Conservation (phyloP, 2,113 vertebrate species). For the Malurus melanocephalus region DNA sequence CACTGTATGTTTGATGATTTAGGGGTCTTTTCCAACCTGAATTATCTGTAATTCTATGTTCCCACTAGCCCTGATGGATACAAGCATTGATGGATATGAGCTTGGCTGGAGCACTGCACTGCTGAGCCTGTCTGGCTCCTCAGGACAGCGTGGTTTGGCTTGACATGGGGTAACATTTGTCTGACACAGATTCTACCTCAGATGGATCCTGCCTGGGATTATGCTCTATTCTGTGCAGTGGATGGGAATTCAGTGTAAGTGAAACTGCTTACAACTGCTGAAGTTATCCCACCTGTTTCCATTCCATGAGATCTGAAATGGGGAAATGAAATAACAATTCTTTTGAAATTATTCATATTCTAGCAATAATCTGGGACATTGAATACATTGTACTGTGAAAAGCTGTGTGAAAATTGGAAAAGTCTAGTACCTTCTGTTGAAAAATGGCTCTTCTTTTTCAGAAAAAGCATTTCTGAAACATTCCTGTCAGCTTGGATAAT, state of each 20-base stretch:
- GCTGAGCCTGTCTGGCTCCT: neutral
- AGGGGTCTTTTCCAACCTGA: neutral
- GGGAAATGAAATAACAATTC: neutral
- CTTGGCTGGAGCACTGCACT: neutral
- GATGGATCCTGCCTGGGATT: neutral
- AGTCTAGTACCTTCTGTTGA: neutral
- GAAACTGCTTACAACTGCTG: neutral
- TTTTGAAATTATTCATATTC: neutral
- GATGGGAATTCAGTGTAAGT: neutral
- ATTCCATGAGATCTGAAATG: neutral
- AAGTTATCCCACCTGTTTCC: neutral
- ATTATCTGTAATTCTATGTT: neutral
- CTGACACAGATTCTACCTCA: neutral
- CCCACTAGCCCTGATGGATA: neutral
- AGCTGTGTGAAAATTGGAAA: neutral
- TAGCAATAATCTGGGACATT: neutral
- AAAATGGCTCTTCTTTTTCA: neutral
- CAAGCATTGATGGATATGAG: neutral
- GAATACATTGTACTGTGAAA: neutral
- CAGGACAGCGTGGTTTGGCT: fast-evolving
- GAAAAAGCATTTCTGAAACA: neutral
- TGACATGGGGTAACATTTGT: neutral
- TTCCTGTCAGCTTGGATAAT: neutral
- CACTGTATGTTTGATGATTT: neutral
- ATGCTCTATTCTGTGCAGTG: neutral